Percentiles rank a stretch among this genome's conserved stretches.
Evolutionary conservation across 2,888 invertebrate genomes (phyloP).

Genomic region (Cylindroiulus punctatus): DNA sequence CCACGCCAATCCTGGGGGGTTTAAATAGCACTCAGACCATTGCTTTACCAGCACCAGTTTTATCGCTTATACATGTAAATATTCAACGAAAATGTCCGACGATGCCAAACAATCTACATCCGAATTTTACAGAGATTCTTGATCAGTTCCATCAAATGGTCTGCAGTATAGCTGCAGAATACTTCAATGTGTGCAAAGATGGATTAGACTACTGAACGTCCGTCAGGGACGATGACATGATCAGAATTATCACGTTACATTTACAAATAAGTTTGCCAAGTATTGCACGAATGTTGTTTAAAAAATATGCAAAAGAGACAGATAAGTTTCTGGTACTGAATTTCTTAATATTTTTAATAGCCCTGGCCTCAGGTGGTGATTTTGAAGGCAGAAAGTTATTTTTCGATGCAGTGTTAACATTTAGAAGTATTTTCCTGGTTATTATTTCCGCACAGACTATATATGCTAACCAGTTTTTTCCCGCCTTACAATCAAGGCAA

Average conservation of each 20-base stretch:
- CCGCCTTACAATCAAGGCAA: not conserved
- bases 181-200: too few species aligned
- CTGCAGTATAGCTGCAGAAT: too few species aligned
- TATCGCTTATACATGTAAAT: constrained; percentile 47
- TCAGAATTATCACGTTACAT: too few species aligned
- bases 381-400: too few species aligned
- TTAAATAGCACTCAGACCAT: constrained; percentile 40
- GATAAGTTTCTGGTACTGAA: not conserved
- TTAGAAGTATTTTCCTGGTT: not conserved
- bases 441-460: constrained; percentile 6
- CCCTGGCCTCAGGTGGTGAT: too few species aligned
- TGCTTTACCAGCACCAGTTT: constrained; percentile 19
- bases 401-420: not conserved
- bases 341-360: not conserved
- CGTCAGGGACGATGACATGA: too few species aligned
- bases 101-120: not conserved
- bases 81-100: constrained; percentile 34
- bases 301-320: too few species aligned
- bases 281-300: too few species aligned
- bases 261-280: too few species aligned
- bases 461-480: constrained; percentile 17
- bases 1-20: constrained; percentile 43
- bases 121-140: not conserved
- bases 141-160: not conserved
- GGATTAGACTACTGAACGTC: too few species aligned